Evolutionary conservation across 2,797 vertebrate species (phyloP).

Genomic region (Antrozous pallidus): DNA sequence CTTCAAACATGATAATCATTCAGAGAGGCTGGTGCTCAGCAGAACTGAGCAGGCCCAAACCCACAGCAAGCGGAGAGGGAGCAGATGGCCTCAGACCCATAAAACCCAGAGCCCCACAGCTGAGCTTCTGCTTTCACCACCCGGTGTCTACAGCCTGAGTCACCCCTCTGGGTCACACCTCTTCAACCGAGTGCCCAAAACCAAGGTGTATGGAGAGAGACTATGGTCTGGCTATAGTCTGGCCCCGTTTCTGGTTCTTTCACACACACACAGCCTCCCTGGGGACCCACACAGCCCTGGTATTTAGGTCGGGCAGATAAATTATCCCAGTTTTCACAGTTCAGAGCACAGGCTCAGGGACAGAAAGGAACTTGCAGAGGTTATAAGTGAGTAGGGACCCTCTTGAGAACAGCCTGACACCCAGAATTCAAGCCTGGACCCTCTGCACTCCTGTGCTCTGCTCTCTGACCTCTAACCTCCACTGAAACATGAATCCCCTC

Average conservation of each 20-base stretch:
- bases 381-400: neutral
- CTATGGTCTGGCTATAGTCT: neutral
- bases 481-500: neutral
- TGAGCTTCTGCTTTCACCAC: neutral
- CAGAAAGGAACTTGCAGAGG: neutral
- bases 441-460: neutral
- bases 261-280: neutral
- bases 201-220: neutral
- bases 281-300: neutral
- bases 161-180: neutral
- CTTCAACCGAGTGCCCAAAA: neutral
- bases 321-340: neutral
- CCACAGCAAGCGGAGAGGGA: neutral
- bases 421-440: neutral
- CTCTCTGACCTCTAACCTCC: neutral
- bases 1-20: neutral
- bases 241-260: neutral
- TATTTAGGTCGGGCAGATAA: neutral
- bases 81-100: neutral
- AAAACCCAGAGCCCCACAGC: neutral
- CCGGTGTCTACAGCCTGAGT: neutral
- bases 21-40: neutral
- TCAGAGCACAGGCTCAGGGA: neutral
- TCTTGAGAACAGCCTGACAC: neutral
- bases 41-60: neutral